phyloP scores from a whole-genome alignment of 2,113 vertebrate species.

The Delphinus delphis region DNA sequence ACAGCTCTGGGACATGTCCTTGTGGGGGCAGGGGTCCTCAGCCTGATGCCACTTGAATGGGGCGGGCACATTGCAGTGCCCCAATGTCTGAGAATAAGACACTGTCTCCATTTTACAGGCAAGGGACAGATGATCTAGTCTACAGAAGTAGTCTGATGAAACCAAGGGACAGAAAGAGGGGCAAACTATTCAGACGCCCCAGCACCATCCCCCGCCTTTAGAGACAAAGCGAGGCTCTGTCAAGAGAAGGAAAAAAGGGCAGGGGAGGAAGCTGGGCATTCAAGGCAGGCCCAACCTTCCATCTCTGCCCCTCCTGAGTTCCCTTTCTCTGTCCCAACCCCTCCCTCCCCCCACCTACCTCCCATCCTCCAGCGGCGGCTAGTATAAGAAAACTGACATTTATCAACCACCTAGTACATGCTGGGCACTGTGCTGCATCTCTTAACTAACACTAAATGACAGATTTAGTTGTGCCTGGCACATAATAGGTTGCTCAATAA shows the following conservation, averaged over 20 bases:
- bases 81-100: background rate
- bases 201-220: background rate
- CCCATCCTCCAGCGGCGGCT: background rate
- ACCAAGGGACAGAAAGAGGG: background rate
- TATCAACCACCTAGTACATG: background rate
- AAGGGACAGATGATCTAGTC: background rate
- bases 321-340: background rate
- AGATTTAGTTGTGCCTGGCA: background rate
- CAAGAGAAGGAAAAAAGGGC: background rate
- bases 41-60: background rate
- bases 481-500: background rate
- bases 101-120: background rate
- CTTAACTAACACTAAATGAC: background rate
- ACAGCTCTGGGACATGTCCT: background rate
- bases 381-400: background rate
- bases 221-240: background rate
- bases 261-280: background rate
- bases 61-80: background rate
- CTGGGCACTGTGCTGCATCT: background rate
- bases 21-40: background rate
- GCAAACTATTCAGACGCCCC: background rate
- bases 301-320: background rate
- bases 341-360: background rate
- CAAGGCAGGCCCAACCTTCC: background rate
- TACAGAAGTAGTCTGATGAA: background rate